Conservation (phyloP, 2,888 invertebrate species). For the Heliconius erato region DNA sequence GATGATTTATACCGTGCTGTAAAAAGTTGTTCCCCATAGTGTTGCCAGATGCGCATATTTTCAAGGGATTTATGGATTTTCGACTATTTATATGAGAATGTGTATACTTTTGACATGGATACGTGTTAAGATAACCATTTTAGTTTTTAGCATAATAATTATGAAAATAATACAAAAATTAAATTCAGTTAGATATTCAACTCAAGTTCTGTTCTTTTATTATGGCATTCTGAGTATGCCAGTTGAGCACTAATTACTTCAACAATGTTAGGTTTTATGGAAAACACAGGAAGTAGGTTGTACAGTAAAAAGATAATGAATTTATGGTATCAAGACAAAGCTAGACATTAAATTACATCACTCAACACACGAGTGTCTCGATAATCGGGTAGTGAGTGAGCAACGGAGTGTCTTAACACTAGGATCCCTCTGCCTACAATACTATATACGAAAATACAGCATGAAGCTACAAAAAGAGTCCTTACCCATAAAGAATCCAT, state of each 20-base stretch:
- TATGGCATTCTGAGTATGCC: too few relatives aligned
- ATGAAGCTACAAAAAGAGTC: not conserved
- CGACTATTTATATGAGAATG: not conserved
- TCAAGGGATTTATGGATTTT: slow-evolving; percentile 12
- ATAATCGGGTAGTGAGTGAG: too few relatives aligned
- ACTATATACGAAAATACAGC: not conserved
- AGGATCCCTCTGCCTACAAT: too few relatives aligned
- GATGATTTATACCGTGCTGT: slow-evolving; percentile 45
- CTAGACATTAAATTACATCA: not conserved
- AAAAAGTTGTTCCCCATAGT: slow-evolving; percentile 41
- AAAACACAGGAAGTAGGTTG: too few relatives aligned
- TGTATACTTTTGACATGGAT: not conserved
- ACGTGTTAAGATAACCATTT: not conserved
- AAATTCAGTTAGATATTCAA: too few relatives aligned
- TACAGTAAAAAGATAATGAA: too few relatives aligned
- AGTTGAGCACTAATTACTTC: too few relatives aligned
- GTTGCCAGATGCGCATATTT: slow-evolving; percentile 26
- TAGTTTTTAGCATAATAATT: too few relatives aligned
- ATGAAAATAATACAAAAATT: too few relatives aligned
- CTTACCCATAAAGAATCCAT: not conserved
- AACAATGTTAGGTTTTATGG: too few relatives aligned
- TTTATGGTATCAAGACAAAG: not conserved
- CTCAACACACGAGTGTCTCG: not conserved
- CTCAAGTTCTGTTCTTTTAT: too few relatives aligned
- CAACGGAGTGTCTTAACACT: too few relatives aligned